Evolutionary conservation across 2,797 vertebrate species (phyloP).

Genomic region (Sciaenops ocellatus): DNA sequence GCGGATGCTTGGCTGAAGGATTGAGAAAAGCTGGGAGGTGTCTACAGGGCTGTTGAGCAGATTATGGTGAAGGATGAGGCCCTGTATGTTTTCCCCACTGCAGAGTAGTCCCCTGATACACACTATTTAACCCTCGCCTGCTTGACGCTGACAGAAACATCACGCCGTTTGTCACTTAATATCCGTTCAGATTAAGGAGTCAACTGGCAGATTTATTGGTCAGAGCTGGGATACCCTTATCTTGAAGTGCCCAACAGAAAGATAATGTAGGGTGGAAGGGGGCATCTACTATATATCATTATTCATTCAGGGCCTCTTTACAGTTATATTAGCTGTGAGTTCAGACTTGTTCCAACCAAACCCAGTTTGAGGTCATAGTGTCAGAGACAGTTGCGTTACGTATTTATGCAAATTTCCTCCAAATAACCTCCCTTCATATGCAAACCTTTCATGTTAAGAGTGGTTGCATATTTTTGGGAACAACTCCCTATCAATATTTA

Average conservation of each 20-base stretch:
- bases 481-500: constrained; percentile 20
- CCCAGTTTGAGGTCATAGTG: constrained; percentile 58
- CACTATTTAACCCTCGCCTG: constrained; percentile 90
- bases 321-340: constrained; percentile 70
- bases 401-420: constrained; percentile 80
- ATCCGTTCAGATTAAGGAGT: constrained; percentile 90
- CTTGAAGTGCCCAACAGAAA: constrained; percentile 82
- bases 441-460: constrained; percentile 65
- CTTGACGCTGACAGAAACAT: constrained; percentile 88
- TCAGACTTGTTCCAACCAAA: constrained; percentile 58
- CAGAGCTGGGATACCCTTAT: constrained; percentile 79
- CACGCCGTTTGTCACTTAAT: constrained; percentile 88
- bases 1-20: constrained; percentile 76
- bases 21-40: constrained; percentile 79
- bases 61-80: constrained; percentile 83
- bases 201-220: constrained; percentile 85
- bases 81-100: constrained; percentile 71
- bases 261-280: constrained; percentile 52
- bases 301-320: constrained; percentile 22
- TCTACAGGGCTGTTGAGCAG: constrained; percentile 79
- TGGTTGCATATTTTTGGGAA: constrained; percentile 25
- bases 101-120: constrained; percentile 87
- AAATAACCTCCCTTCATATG: constrained; percentile 63
- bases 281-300: neutral
- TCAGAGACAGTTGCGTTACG: constrained; percentile 68